Percentiles rank a stretch among this genome's conserved stretches.
phyloP scores from a whole-genome alignment of 2,113 vertebrate species.

The Spea bombifrons region DNA sequence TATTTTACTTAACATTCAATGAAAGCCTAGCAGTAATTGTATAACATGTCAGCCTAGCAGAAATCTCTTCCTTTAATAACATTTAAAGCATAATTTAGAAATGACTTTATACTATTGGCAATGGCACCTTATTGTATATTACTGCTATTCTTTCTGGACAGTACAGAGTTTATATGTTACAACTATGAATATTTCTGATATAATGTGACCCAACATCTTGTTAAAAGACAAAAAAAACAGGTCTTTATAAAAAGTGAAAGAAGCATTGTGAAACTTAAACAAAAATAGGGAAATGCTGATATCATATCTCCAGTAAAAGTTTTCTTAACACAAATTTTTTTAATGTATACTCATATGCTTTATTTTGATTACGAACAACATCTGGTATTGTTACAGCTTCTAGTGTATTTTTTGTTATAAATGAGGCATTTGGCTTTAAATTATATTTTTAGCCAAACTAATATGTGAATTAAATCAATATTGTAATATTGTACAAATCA shows the following conservation, averaged over 20 bases:
- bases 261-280: background rate
- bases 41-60: slow-evolving; percentile 8
- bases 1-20: slow-evolving; percentile 62
- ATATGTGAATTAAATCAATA: too few species aligned
- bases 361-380: background rate
- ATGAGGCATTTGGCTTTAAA: background rate
- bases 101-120: background rate
- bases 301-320: too few species aligned
- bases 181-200: too few species aligned
- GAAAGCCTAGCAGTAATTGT: slow-evolving; percentile 47
- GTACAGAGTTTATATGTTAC: background rate
- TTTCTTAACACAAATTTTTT: background rate
- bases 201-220: too few species aligned
- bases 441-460: too few species aligned
- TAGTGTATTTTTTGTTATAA: background rate
- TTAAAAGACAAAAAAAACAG: background rate
- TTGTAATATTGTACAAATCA: too few species aligned
- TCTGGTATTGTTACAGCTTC: background rate
- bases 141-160: background rate
- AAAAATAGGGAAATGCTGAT: background rate
- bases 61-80: slow-evolving; percentile 1
- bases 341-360: background rate
- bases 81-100: slow-evolving; percentile 5
- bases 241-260: background rate
- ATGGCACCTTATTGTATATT: background rate